Percentiles rank a stretch among this genome's conserved stretches.
Evolutionary conservation across 2,888 invertebrate species (phyloP).

Genomic region (Parnassius apollo): DNA sequence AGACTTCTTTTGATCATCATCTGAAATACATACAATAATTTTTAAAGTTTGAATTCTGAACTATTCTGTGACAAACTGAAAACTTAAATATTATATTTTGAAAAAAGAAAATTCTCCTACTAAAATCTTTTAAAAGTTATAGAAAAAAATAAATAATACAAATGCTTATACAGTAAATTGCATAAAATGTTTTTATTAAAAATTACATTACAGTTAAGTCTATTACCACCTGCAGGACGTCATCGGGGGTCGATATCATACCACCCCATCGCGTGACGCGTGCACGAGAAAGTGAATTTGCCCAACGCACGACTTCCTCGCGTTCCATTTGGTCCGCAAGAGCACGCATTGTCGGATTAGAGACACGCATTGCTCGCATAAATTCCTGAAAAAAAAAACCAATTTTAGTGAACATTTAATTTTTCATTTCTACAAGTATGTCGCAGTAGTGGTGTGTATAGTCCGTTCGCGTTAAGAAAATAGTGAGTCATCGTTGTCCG

Average conservation of each 20-base stretch:
- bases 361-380: conserved; percentile 95
- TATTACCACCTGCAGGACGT: conserved; percentile 89
- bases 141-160: background rate
- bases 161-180: background rate
- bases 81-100: background rate
- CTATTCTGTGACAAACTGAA: background rate
- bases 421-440: too few relatives aligned
- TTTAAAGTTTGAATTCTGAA: conserved; percentile 5
- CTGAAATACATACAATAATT: conserved; percentile 67
- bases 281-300: conserved; percentile 89
- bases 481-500: too few relatives aligned
- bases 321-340: conserved; percentile 97
- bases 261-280: conserved; percentile 98
- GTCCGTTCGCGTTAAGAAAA: too few relatives aligned
- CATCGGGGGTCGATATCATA: conserved; percentile 99
- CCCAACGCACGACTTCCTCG: conserved; percentile 95
- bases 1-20: conserved; percentile 96
- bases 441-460: too few relatives aligned
- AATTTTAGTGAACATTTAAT: too few relatives aligned
- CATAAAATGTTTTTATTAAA: background rate
- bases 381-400: conserved; percentile 84
- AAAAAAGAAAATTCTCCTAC: background rate
- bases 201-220: conserved; percentile 18
- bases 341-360: conserved; percentile 95
- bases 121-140: too few relatives aligned